Conservation (phyloP, 2,113 vertebrate genomes). For the Siniperca chuatsi region DNA sequence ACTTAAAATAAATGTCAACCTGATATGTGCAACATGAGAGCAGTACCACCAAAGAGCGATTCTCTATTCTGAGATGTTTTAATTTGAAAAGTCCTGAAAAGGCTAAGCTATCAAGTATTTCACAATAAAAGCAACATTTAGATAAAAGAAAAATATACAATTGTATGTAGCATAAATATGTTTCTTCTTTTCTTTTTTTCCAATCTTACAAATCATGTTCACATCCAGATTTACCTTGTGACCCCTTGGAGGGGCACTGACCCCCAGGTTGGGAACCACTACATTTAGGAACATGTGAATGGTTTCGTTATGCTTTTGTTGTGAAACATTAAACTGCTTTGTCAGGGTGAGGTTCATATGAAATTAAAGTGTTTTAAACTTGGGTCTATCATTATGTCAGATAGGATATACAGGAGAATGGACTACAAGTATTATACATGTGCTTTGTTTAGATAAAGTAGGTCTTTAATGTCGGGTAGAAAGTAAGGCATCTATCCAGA, state of each 20-base stretch:
- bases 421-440: no score
- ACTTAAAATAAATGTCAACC: neutral
- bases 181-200: neutral
- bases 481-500: neutral
- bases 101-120: neutral
- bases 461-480: no score
- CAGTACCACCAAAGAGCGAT: neutral
- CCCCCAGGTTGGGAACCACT: neutral
- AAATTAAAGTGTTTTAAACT: neutral
- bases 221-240: neutral
- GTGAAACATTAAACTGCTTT: neutral
- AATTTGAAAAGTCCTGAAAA: neutral
- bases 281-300: neutral
- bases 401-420: neutral
- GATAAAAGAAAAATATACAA: no score
- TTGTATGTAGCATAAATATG: no score
- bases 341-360: neutral
- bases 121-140: neutral
- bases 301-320: neutral
- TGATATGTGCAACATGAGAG: neutral
- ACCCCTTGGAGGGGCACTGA: no score
- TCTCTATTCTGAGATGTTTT: neutral
- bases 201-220: neutral
- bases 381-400: neutral
- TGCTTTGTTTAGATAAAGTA: neutral